phyloP scores from a whole-genome alignment of 2,888 invertebrate genomes.

The Macroteleia sp. region DNA sequence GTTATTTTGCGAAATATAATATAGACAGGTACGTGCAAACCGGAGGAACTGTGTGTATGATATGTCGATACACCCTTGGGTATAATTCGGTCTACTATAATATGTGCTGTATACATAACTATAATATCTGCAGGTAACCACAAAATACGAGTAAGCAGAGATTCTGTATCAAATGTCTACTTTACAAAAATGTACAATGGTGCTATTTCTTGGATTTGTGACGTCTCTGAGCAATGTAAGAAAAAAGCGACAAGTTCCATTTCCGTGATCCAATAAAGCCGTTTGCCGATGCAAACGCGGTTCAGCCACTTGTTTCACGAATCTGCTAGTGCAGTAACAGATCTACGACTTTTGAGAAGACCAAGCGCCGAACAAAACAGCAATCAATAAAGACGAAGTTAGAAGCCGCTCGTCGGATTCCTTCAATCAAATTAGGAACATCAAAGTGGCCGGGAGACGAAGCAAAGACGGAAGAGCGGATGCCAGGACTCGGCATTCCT shows the following conservation, averaged over 20 bases:
- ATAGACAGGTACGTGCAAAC: too few relatives aligned
- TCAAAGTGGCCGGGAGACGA: constrained; percentile 81
- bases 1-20: too few relatives aligned
- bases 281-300: constrained; percentile 52
- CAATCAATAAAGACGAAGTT: constrained; percentile 82
- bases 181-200: constrained; percentile 41
- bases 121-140: constrained; percentile 71
- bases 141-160: constrained; percentile 66
- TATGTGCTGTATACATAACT: constrained; percentile 72
- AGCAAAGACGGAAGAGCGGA: constrained; percentile 71
- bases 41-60: constrained; percentile 56
- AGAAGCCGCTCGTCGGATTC: constrained; percentile 81
- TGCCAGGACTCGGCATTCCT: constrained; percentile 71
- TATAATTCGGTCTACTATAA: constrained; percentile 74
- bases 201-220: constrained; percentile 11
- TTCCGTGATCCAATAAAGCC: constrained; percentile 30
- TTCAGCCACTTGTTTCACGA: constrained; percentile 42
- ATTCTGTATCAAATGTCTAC: constrained; percentile 79
- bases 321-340: constrained; percentile 38
- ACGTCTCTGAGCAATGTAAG: too few relatives aligned
- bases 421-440: constrained; percentile 84
- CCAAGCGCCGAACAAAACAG: constrained; percentile 76
- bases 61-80: constrained; percentile 62
- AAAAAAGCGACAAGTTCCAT: constrained; percentile 7
- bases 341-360: constrained; percentile 57